Percentiles rank a stretch among this genome's conserved stretches.
Evolutionary conservation across 2,113 vertebrate species (phyloP).

Genomic region (Tetraodon nigroviridis): DNA sequence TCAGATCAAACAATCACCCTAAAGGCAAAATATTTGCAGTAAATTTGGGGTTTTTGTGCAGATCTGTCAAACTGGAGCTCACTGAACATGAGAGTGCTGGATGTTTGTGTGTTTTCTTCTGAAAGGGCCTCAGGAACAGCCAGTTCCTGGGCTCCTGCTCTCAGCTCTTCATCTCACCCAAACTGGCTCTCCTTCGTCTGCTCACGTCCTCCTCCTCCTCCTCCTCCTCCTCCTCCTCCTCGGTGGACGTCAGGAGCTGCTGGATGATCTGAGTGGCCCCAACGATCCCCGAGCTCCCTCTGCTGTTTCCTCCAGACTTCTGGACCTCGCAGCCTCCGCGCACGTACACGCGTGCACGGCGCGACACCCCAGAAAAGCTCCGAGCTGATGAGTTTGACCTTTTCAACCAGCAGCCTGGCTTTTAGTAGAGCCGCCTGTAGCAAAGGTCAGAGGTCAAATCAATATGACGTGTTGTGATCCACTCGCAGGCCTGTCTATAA

Average conservation of each 20-base stretch:
- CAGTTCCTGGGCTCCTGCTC: constrained; percentile 24
- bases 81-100: not conserved
- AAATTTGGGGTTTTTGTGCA: no score
- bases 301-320: constrained; percentile 33
- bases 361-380: not conserved
- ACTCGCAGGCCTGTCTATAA: not conserved
- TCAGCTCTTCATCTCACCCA: constrained; percentile 20
- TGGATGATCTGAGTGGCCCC: constrained; percentile 29
- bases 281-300: constrained; percentile 51
- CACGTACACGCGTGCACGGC: not conserved
- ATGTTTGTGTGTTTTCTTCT: not conserved
- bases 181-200: constrained; percentile 49
- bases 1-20: no score
- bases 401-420: not conserved
- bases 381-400: constrained; percentile 1
- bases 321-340: not conserved
- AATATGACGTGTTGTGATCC: constrained; percentile 4
- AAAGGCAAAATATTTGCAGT: no score
- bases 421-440: not conserved
- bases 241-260: constrained; percentile 38
- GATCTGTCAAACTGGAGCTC: no score
- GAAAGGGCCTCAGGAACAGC: constrained; percentile 37
- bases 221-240: constrained; percentile 56
- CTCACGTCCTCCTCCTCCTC: constrained; percentile 53
- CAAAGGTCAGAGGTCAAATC: constrained; percentile 22